Evolutionary conservation across 64 coral and sea anemone genomes (phyloP).

Genomic region (Montipora efflorescens): DNA sequence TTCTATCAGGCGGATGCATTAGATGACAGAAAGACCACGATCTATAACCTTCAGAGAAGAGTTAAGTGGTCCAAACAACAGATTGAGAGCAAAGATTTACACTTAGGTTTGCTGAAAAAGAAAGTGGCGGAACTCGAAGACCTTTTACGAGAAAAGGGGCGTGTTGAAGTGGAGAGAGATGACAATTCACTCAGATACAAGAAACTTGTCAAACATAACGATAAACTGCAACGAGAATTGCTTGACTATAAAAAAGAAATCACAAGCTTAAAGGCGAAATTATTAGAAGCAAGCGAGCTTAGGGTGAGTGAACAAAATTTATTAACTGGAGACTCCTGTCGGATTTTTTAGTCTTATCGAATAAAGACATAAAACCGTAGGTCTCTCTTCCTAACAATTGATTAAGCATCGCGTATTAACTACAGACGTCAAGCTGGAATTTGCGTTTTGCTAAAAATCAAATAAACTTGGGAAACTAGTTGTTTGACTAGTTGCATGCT

Average conservation of each 20-base stretch:
- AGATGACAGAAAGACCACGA: slow-evolving; percentile 90
- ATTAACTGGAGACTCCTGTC: neutral
- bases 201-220: slow-evolving; percentile 91
- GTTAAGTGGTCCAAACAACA: slow-evolving; percentile 97
- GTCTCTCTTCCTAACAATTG: no score
- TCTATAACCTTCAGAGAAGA: slow-evolving; percentile 87
- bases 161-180: slow-evolving; percentile 84
- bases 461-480: no score
- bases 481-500: no score
- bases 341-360: no score
- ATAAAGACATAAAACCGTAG: no score
- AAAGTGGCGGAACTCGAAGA: slow-evolving; percentile 84
- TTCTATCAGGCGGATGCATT: slow-evolving; percentile 81
- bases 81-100: slow-evolving; percentile 94
- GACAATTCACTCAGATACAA: slow-evolving; percentile 91
- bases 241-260: slow-evolving; percentile 93
- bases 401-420: no score
- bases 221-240: slow-evolving; percentile 91
- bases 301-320: slow-evolving; percentile 54
- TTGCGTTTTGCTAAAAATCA: no score
- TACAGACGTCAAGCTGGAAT: no score
- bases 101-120: slow-evolving; percentile 81
- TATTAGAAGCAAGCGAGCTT: slow-evolving; percentile 81
- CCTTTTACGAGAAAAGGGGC: slow-evolving; percentile 72
- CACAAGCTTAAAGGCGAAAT: slow-evolving; percentile 69